Evolutionary conservation across 2,888 invertebrate species (phyloP).

Genomic region (Polylopha cassiicola): DNA sequence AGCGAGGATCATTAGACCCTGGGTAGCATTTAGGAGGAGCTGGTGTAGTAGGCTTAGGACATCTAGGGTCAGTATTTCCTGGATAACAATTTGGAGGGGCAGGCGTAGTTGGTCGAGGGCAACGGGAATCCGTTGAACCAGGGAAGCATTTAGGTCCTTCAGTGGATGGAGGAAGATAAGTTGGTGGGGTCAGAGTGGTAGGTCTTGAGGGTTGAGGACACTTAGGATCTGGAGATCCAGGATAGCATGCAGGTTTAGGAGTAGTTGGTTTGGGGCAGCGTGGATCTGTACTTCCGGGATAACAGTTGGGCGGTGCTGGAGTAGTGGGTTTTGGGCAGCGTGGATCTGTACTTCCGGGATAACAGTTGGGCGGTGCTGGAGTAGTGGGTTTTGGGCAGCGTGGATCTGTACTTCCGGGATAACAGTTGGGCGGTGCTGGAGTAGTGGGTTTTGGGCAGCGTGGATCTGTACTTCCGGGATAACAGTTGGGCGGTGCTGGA

Average conservation of each 20-base stretch:
- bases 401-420: slow-evolving; percentile 40
- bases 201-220: slow-evolving; percentile 32
- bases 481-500: slow-evolving; percentile 27
- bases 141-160: slow-evolving; percentile 30
- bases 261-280: slow-evolving; percentile 39
- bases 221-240: slow-evolving; percentile 35
- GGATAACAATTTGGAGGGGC: slow-evolving; percentile 29
- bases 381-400: slow-evolving; percentile 31
- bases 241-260: slow-evolving; percentile 26
- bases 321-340: slow-evolving; percentile 39
- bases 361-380: slow-evolving; percentile 28
- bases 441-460: slow-evolving; percentile 33
- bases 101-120: slow-evolving; percentile 26
- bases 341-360: slow-evolving; percentile 38
- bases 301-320: slow-evolving; percentile 31
- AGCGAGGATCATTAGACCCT: slow-evolving; percentile 34
- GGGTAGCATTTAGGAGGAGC: slow-evolving; percentile 25
- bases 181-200: slow-evolving; percentile 19
- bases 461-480: slow-evolving; percentile 35
- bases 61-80: slow-evolving; percentile 26
- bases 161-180: slow-evolving; percentile 31
- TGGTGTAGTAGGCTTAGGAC: slow-evolving; percentile 31
- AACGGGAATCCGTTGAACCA: slow-evolving; percentile 33
- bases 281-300: slow-evolving; percentile 27
- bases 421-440: slow-evolving; percentile 30